phyloP scores from a whole-genome alignment of 2,888 invertebrate species.

The Leuctra nigra region DNA sequence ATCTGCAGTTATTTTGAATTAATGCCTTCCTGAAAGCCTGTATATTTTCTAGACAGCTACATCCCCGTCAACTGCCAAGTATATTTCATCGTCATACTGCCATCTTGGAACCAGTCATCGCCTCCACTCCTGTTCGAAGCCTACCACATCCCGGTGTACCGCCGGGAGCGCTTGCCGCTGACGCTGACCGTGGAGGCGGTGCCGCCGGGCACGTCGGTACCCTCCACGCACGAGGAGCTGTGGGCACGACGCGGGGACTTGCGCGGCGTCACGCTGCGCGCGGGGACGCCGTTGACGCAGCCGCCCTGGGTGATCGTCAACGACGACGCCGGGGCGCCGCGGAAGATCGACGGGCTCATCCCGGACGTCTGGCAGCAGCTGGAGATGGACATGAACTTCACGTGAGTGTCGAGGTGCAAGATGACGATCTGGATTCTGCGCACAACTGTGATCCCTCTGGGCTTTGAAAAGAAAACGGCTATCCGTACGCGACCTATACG shows the following conservation, averaged over 20 bases:
- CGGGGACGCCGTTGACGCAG: not conserved
- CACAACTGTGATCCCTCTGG: no score
- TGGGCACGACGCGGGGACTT: not conserved
- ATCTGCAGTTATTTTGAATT: no score
- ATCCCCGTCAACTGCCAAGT: slow-evolving; percentile 2
- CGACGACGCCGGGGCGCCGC: not conserved
- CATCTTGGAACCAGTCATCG: not conserved
- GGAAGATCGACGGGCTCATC: not conserved
- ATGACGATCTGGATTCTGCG: no score
- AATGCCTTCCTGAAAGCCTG: no score
- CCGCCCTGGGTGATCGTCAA: not conserved
- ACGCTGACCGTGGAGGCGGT: not conserved
- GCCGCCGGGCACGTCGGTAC: not conserved
- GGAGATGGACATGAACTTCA: not conserved
- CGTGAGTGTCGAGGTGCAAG: no score
- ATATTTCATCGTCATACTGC: slow-evolving; percentile 2
- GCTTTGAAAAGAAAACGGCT: no score
- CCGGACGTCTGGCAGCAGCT: slow-evolving; percentile 2
- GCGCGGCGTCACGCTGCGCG: not conserved
- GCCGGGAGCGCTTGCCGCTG: not conserved
- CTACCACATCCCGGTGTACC: not conserved
- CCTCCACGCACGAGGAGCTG: slow-evolving; percentile 4
- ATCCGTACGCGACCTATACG: no score
- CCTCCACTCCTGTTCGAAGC: not conserved
- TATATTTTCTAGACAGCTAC: not conserved